Percentiles rank a stretch among this genome's conserved stretches.
Evolutionary conservation across 2,888 invertebrate genomes (phyloP).

Genomic region (Chloroclysta siterata): DNA sequence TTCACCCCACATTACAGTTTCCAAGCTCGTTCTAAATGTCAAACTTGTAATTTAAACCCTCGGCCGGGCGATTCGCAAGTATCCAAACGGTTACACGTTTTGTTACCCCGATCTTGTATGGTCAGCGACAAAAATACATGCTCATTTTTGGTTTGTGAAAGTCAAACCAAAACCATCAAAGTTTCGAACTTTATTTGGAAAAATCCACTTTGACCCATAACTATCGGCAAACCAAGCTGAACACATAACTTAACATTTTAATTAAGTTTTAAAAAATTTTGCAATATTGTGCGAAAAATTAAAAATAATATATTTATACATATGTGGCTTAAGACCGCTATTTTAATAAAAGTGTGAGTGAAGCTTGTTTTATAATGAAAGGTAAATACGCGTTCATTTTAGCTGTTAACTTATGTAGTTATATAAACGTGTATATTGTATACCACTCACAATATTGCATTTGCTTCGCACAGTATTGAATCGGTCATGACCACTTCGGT

Average conservation of each 20-base stretch:
- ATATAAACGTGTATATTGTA: not conserved
- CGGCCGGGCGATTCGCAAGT: conserved; percentile 32
- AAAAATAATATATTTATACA: too few species aligned
- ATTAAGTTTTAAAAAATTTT: too few species aligned
- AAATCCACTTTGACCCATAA: too few species aligned
- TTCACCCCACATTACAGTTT: conserved; percentile 29
- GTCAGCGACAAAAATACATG: not conserved
- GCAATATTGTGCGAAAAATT: too few species aligned
- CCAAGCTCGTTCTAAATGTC: conserved; percentile 34
- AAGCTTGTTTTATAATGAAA: not conserved
- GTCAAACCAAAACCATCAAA: too few species aligned
- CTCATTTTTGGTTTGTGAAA: too few species aligned
- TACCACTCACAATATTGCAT: not conserved
- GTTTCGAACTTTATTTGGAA: too few species aligned
- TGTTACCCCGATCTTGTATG: not conserved
- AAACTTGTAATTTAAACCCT: conserved; percentile 39
- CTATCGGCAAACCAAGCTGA: too few species aligned
- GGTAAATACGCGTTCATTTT: not conserved
- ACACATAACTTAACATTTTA: too few species aligned
- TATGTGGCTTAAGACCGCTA: too few species aligned
- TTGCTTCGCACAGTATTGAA: not conserved
- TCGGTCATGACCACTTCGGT: not conserved
- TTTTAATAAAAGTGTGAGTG: too few species aligned
- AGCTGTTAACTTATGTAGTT: not conserved
- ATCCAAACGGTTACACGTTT: conserved; percentile 22